A percentile compares a stretch with the other conserved stretches of the same genome.
Conservation (phyloP, 2,888 invertebrate species). For the Agrypnus murinus region DNA sequence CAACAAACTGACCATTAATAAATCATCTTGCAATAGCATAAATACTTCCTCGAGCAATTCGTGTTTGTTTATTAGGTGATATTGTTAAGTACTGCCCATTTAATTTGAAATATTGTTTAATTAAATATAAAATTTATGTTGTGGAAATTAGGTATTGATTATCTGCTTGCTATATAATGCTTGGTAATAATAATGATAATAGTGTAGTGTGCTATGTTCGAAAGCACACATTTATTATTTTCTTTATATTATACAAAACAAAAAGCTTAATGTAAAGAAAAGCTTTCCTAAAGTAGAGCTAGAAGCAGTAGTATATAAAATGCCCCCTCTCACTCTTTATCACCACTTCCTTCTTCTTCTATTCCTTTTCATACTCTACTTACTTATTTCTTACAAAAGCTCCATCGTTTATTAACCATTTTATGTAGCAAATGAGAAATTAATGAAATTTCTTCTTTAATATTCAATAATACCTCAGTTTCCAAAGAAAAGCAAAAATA, state of each 20-base stretch:
- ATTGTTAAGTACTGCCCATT: neutral
- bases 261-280: neutral
- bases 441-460: too few relatives aligned
- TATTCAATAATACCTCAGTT: neutral
- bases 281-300: neutral
- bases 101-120: constrained; percentile 22
- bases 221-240: neutral
- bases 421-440: too few relatives aligned
- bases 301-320: too few relatives aligned
- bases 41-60: too few relatives aligned
- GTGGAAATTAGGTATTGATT: neutral
- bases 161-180: neutral
- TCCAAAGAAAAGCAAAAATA: neutral
- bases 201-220: neutral
- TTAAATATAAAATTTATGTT: constrained; percentile 12
- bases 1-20: too few relatives aligned
- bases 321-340: too few relatives aligned
- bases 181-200: neutral
- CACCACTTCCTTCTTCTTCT: too few relatives aligned
- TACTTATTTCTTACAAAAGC: too few relatives aligned
- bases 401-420: too few relatives aligned
- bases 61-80: neutral
- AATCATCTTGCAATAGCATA: too few relatives aligned
- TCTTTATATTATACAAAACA: neutral
- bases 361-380: too few relatives aligned